Conservation (phyloP, 2,797 vertebrate genomes). For the Sebastes hubbsi region DNA sequence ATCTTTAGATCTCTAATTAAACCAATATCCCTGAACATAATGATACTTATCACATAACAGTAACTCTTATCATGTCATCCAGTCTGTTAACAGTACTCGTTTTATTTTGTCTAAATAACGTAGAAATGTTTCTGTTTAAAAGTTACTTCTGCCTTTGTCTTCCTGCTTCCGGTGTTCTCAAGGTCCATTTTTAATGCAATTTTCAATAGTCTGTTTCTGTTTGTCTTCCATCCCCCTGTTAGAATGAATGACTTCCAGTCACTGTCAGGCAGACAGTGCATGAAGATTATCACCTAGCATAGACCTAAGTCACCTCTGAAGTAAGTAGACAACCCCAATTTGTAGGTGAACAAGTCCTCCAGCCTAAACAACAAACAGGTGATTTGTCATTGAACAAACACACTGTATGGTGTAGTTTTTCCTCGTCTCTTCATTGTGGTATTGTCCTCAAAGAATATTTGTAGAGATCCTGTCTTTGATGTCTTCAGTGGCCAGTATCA, state of each 20-base stretch:
- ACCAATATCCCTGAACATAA: not conserved
- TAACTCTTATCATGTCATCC: not conserved
- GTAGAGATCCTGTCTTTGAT: not conserved
- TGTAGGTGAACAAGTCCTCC: not conserved
- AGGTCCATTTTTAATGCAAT: not conserved
- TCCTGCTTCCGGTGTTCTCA: not conserved
- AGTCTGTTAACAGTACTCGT: not conserved
- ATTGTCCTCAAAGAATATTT: constrained; percentile 1
- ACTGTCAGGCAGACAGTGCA: not conserved
- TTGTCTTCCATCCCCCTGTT: not conserved
- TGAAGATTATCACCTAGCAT: not conserved
- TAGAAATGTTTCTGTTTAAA: not conserved
- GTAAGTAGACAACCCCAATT: not conserved
- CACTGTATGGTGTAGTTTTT: not conserved
- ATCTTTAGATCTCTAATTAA: not conserved
- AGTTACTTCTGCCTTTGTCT: not conserved
- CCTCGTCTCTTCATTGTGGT: not conserved
- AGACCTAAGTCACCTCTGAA: not conserved
- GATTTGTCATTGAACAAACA: not conserved
- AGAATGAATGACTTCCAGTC: too few species aligned
- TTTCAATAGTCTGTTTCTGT: not conserved
- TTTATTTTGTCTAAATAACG: not conserved
- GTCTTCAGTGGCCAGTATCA: constrained; percentile 12
- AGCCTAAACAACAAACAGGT: not conserved
- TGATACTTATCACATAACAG: not conserved